phyloP scores from a whole-genome alignment of 2,113 vertebrate genomes.

The Alexandromys fortis region DNA sequence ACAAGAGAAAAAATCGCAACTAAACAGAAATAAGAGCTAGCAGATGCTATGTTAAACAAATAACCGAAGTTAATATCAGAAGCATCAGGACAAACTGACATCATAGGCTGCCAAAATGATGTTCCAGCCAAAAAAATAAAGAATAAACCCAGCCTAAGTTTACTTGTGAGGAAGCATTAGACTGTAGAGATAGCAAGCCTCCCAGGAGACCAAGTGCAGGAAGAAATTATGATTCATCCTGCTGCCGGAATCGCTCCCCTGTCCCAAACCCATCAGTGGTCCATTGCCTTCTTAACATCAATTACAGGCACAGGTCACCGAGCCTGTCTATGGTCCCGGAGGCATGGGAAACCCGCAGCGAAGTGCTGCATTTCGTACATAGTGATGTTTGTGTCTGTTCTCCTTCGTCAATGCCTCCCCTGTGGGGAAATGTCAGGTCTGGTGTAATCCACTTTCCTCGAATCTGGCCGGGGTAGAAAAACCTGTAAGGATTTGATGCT shows the following conservation, averaged over 20 bases:
- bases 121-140: not conserved
- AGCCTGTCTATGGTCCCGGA: not conserved
- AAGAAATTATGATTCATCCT: not conserved
- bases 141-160: not conserved
- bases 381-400: not conserved
- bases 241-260: not conserved
- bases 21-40: not conserved
- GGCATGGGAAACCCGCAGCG: too few relatives aligned
- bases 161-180: not conserved
- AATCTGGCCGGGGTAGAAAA: not conserved
- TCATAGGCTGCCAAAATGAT: not conserved
- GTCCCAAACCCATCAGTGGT: not conserved
- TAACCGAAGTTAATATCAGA: not conserved
- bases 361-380: not conserved
- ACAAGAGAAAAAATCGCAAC: not conserved
- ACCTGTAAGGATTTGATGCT: not conserved
- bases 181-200: not conserved
- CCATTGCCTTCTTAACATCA: not conserved
- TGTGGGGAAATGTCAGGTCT: not conserved
- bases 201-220: not conserved
- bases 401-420: not conserved
- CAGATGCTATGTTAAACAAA: not conserved
- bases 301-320: not conserved
- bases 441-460: not conserved
- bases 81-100: not conserved